Conservation (phyloP, 2,113 vertebrate species). For the Cheirogaleus medius region DNA sequence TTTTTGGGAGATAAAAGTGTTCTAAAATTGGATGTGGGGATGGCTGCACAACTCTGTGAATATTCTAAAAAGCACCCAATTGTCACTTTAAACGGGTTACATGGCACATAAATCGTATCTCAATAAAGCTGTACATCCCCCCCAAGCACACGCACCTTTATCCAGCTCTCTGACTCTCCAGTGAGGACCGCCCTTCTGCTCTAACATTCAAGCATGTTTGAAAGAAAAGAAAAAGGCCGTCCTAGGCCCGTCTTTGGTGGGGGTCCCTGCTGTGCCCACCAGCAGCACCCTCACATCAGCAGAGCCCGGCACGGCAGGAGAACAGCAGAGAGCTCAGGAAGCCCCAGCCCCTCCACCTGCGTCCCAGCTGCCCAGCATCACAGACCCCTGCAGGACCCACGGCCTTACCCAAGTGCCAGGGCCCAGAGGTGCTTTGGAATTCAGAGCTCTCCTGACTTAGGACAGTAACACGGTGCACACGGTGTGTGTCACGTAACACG, state of each 20-base stretch:
- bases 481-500: background rate
- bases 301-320: too few relatives aligned
- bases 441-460: too few relatives aligned
- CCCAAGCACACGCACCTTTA: too few relatives aligned
- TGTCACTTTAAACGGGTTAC: too few relatives aligned
- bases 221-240: background rate
- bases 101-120: fast-evolving
- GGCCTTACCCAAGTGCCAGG: background rate
- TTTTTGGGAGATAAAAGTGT: too few relatives aligned
- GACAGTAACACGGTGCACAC: background rate
- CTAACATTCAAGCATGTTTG: background rate
- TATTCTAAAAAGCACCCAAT: background rate
- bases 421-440: background rate
- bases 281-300: background rate
- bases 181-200: background rate
- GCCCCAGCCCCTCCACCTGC: too few relatives aligned
- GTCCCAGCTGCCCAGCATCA: background rate
- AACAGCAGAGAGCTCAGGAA: too few relatives aligned
- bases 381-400: background rate
- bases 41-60: background rate
- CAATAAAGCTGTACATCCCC: background rate
- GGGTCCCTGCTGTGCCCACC: background rate
- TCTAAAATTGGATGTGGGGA: background rate
- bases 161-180: background rate
- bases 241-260: too few relatives aligned